Evolutionary conservation across 2,888 invertebrate genomes (phyloP).

Genomic region (Lasius fuliginosus): DNA sequence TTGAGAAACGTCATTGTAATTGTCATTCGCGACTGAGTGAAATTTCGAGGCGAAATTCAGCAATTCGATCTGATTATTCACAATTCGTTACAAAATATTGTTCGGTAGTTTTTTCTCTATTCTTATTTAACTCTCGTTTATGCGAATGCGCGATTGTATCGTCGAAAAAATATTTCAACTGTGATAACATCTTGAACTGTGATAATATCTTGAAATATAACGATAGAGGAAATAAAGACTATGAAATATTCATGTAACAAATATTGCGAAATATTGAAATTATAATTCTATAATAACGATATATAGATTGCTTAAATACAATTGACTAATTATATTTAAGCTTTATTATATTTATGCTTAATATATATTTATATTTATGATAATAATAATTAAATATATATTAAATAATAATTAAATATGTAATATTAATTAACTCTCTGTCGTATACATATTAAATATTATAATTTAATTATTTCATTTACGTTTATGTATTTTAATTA

Average conservation of each 20-base stretch:
- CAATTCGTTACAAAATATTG: neutral
- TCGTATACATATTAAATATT: neutral
- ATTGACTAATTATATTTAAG: too few species aligned
- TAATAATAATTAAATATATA: too few species aligned
- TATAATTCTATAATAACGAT: neutral
- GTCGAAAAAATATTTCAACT: neutral
- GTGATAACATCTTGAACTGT: neutral
- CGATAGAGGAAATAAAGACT: neutral
- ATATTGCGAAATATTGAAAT: conserved; percentile 1
- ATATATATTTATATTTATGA: too few species aligned
- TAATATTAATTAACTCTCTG: neutral
- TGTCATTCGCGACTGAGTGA: neutral
- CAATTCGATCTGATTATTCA: neutral
- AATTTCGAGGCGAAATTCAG: neutral
- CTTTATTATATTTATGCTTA: too few species aligned
- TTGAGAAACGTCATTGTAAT: neutral
- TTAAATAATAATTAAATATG: too few species aligned
- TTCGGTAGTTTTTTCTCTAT: neutral
- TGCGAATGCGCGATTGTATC: neutral
- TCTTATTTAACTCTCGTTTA: neutral
- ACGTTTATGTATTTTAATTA: neutral
- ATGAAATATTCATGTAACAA: neutral
- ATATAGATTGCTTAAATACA: too few species aligned
- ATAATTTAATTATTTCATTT: neutral
- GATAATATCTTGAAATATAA: neutral